A percentile compares a stretch with the other conserved stretches of the same genome.
Conservation (phyloP, 2,113 vertebrate genomes). For the Mystacornis crossleyi region DNA sequence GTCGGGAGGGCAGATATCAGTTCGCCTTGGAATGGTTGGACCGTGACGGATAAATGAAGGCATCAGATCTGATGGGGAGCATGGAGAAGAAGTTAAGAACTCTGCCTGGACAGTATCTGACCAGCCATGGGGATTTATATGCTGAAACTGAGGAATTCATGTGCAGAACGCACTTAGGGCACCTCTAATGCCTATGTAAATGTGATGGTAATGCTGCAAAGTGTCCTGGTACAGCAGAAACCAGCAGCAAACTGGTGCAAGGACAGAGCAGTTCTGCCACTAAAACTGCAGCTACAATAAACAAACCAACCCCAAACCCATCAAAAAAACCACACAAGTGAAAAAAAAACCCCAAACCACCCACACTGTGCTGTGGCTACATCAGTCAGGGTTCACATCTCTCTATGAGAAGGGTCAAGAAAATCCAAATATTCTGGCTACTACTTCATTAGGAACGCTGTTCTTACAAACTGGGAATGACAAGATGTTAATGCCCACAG, state of each 20-base stretch:
- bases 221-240: not conserved
- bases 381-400: not conserved
- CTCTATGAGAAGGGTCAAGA: not conserved
- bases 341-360: not conserved
- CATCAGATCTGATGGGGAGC: slow-evolving; percentile 87
- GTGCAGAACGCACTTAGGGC: too few species aligned
- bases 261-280: not conserved
- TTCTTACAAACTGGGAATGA: not conserved
- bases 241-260: not conserved
- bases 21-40: slow-evolving; percentile 92
- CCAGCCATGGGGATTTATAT: too few species aligned
- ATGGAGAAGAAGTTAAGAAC: not conserved
- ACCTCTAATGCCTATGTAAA: not conserved
- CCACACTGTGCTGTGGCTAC: not conserved
- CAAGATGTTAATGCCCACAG: not conserved
- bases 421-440: not conserved
- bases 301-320: not conserved
- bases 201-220: rapidly evolving
- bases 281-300: not conserved
- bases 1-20: slow-evolving; percentile 87
- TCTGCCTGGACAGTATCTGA: rapidly evolving
- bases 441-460: not conserved
- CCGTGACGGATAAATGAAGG: slow-evolving; percentile 98
- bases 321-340: not conserved
- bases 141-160: rapidly evolving